Conservation (phyloP, 1,140 invertebrate species). For the Drosophila parvula region DNA sequence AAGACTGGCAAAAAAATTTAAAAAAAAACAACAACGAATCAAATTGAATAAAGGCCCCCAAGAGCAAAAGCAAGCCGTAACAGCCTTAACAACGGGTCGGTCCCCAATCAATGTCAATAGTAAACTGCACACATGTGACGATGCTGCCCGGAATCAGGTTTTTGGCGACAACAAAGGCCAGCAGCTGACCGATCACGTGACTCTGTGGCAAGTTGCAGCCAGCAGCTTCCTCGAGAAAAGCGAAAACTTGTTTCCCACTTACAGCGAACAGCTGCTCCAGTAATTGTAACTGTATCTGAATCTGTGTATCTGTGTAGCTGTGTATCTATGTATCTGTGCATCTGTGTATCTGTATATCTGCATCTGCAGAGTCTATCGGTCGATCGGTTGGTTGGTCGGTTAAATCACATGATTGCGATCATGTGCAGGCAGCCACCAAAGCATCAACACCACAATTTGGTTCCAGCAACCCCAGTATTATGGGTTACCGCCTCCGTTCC, state of each 20-base stretch:
- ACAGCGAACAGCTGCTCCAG: constrained; percentile 34
- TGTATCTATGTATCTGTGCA: neutral
- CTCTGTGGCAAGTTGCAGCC: constrained; percentile 61
- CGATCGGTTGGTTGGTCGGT: neutral
- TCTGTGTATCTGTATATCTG: constrained; percentile 2
- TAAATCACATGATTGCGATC: constrained; percentile 77
- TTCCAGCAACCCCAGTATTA: constrained; percentile 29
- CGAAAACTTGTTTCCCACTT: constrained; percentile 57
- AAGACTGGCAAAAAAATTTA: neutral
- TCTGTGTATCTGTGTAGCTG: neutral
- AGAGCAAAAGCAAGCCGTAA: constrained; percentile 1
- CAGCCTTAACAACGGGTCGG: constrained; percentile 49
- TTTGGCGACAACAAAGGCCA: constrained; percentile 39
- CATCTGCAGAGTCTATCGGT: constrained; percentile 3
- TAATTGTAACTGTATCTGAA: constrained; percentile 6
- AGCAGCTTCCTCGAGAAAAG: constrained; percentile 11
- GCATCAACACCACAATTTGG: constrained; percentile 15
- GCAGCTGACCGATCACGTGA: constrained; percentile 71
- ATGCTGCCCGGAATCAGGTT: constrained; percentile 50
- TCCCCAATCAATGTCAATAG: constrained; percentile 72
- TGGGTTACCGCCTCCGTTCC: neutral
- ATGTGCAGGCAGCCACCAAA: constrained; percentile 51
- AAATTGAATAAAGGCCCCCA: constrained; percentile 15
- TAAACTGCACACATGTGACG: constrained; percentile 50
- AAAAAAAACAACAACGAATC: constrained; percentile 9